Evolutionary conservation across 2,888 invertebrate species (phyloP).

Genomic region (Cosmorhoe ocellata): DNA sequence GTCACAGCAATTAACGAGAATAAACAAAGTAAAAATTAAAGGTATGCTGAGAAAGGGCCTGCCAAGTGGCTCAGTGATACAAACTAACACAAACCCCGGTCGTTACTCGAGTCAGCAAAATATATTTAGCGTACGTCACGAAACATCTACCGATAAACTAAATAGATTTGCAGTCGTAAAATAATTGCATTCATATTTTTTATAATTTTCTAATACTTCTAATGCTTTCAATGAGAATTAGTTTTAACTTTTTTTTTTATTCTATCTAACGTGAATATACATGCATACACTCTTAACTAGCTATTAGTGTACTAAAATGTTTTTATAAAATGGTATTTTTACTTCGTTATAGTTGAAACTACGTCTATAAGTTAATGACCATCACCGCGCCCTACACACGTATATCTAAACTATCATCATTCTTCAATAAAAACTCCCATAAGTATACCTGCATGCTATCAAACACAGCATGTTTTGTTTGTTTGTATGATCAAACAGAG

Average conservation of each 20-base stretch:
- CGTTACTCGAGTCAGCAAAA: slow-evolving; percentile 43
- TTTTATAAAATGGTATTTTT: slow-evolving; percentile 66
- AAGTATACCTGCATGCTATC: slow-evolving; percentile 44
- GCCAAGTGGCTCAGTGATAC: slow-evolving; percentile 17
- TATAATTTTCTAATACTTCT: slow-evolving; percentile 24
- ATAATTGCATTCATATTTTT: slow-evolving; percentile 36
- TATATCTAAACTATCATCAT: slow-evolving; percentile 46
- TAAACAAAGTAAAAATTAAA: slow-evolving; percentile 6
- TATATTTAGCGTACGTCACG: slow-evolving; percentile 41
- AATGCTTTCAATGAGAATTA: slow-evolving; percentile 32
- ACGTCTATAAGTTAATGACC: slow-evolving; percentile 67
- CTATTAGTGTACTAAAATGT: slow-evolving; percentile 62
- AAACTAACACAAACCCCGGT: slow-evolving; percentile 24
- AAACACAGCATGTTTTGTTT: slow-evolving; percentile 68
- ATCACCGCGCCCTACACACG: slow-evolving; percentile 68
- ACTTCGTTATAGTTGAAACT: slow-evolving; percentile 59
- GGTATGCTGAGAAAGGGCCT: slow-evolving; percentile 28
- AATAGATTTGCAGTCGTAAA: slow-evolving; percentile 55
- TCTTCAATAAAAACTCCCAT: slow-evolving; percentile 61
- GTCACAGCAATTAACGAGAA: slow-evolving; percentile 1
- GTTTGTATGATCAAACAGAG: slow-evolving; percentile 37
- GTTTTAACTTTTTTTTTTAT: slow-evolving; percentile 57
- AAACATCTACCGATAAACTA: slow-evolving; percentile 51
- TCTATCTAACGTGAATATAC: slow-evolving; percentile 72
- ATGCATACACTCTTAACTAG: slow-evolving; percentile 62